Evolutionary conservation across 2,797 vertebrate species (phyloP), one percentile per base, ranked within the genome.

Genomic region (Coreius guichenoti): DNA sequence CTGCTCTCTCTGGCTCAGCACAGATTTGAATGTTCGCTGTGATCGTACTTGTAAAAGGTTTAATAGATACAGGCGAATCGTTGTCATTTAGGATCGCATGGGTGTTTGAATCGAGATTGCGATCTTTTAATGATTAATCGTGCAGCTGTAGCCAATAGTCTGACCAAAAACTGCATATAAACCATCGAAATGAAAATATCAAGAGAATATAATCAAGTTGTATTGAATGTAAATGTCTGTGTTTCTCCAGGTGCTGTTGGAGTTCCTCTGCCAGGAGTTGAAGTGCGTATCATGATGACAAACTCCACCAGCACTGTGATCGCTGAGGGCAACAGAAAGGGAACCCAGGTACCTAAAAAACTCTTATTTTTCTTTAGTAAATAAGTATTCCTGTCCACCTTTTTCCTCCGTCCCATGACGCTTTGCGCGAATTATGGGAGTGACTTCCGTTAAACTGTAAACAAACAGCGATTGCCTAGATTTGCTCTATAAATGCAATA

Each of bases 191-290:
- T 54, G 1, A 75, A 54, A 33, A 33, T 33, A 33, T 19, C 31
- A 11, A 16, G 1, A n/a, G 7, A 43, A 70, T 56, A 33, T 58
- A 68, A 45, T 56, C 8, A 47, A 16, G 51, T 29, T 69, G 26
- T 49, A 17, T 73, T 47, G 43, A 63, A 29, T 21, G 43, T 39
- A 51, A 70, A 29, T 45, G 7, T 86, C n/a, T n/a, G 17, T 87
- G 29, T 86, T 86, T 63, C 69, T 0, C 81, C 91, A 99, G 98
- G 98, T 7, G 95, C 98, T 0, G 98, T 99, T 75, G 98, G 98
- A n/a, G 92, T 91, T 23, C 98, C 98, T 0, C 95, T 99, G 19
- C 97, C 97, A 0, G 92, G 95, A 0, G 96, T 99, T 7, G 88
- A 96, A 21, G 97, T 99, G 56, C 91, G 95, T 78, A 96, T 99